phyloP scores from a whole-genome alignment of 2,113 vertebrate genomes.

The Atlantisia rogersi region DNA sequence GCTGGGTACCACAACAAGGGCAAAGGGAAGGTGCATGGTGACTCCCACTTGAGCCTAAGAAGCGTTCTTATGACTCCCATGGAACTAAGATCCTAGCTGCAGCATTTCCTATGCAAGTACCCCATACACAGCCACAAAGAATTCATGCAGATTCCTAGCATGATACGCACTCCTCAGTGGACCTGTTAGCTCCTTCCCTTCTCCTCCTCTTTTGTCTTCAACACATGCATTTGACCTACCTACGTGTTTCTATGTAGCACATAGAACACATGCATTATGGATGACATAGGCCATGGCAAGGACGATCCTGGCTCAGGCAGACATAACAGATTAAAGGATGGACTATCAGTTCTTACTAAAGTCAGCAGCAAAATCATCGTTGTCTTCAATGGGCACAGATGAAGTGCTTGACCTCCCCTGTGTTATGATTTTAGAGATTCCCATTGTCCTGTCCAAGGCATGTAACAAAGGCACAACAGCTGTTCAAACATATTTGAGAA shows the following conservation, averaged over 20 bases:
- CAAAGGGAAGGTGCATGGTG: neutral
- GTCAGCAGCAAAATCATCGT: conserved; percentile 36
- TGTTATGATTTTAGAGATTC: conserved; percentile 45
- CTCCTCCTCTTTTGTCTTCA: neutral
- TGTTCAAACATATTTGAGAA: conserved; percentile 43
- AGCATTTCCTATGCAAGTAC: neutral
- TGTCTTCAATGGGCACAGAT: conserved; percentile 49
- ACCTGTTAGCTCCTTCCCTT: neutral
- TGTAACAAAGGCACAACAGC: conserved; percentile 43
- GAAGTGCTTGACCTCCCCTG: conserved; percentile 29
- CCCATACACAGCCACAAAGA: neutral
- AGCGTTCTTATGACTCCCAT: neutral
- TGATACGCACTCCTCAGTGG: neutral
- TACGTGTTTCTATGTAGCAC: neutral
- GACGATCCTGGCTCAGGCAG: conserved; percentile 25
- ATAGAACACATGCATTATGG: conserved; percentile 41
- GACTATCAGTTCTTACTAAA: conserved; percentile 45
- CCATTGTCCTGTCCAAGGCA: conserved; percentile 28
- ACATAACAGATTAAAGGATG: conserved; percentile 1
- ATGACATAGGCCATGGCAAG: neutral
- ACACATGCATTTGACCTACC: neutral
- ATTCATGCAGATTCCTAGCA: neutral
- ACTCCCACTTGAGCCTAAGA: neutral
- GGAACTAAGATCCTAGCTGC: neutral
- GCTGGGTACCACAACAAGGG: neutral